Base-by-base conservation (phyloP, 92 coral and sea anemone genomes). In the Porites rus region DNA sequence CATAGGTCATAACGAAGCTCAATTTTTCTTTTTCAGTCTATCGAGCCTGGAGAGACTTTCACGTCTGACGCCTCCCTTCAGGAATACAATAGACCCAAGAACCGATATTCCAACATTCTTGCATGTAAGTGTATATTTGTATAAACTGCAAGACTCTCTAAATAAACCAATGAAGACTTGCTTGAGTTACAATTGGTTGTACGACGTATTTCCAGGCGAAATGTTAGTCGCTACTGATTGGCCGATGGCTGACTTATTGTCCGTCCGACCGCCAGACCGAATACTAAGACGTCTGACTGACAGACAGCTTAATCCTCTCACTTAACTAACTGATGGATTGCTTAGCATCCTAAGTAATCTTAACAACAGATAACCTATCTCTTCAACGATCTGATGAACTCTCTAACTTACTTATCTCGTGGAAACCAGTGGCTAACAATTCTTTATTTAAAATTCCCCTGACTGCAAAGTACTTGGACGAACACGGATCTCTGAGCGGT, bases 21-120 rank as follows among this genome's bases (percentile, higher is more conserved):
- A 20, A 11, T 75, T 66, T 56, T 77, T 89, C 25, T 56, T 21
- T 38, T 84, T 13, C 72, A 97, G 99, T 97, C 99, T 10, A 97
- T 97, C 51, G 99, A 97, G 65, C 96, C 99, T 69, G 99, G 98
- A 10, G 93, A 93, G 87, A 86, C 98, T 7, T 94, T 95, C 68
- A 95, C 96, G 24, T 69, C 98, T 0, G 98, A 97, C 12, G 88
- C 90, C 4, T 87, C 99, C 4, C 87, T 75, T 17, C 90, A 77
- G 70, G 98, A 95, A 38, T 79, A 83, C 69, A 97, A 97, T 84
- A 94, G 87, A 85, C 76, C 82, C 18, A 97, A 97, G 86, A 97
- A 97, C 84, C 97, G 99, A 18, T 97, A 97, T 77, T 96, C 98
- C 10, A 93, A 95, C 74, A 93, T 97, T 16, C 89, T 93, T 14